phyloP scores from a whole-genome alignment of 2,888 invertebrate genomes.

The Cryptophagus acutangulus region DNA sequence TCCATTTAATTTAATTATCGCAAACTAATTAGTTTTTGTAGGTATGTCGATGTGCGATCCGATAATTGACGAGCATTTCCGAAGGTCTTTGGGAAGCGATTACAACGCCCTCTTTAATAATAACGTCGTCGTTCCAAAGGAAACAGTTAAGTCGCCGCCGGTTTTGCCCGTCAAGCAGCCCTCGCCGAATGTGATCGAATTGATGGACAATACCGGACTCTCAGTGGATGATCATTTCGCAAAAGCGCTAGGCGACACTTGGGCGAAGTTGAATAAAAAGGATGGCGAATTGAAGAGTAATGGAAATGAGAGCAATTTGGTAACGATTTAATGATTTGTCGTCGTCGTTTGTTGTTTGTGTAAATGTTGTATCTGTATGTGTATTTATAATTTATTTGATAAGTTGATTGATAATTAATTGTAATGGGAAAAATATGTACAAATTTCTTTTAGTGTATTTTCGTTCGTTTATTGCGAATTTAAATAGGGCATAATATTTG shows the following conservation, averaged over 20 bases:
- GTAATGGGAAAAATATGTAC: slow-evolving; percentile 17
- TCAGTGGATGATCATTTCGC: slow-evolving; percentile 90
- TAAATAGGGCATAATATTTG: not conserved
- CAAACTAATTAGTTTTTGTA: slow-evolving; percentile 34
- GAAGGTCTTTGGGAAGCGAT: slow-evolving; percentile 82
- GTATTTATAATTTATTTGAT: slow-evolving; percentile 11
- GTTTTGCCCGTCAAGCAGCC: slow-evolving; percentile 24
- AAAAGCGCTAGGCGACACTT: slow-evolving; percentile 81
- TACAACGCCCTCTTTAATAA: slow-evolving; percentile 67
- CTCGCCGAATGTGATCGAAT: slow-evolving; percentile 41
- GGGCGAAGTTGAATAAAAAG: slow-evolving; percentile 68
- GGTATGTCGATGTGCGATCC: slow-evolving; percentile 80
- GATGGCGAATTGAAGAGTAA: slow-evolving; percentile 50
- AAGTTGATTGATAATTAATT: slow-evolving; percentile 5
- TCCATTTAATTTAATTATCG: not conserved
- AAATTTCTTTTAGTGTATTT: slow-evolving; percentile 16
- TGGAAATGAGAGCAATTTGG: slow-evolving; percentile 38
- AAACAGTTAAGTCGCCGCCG: slow-evolving; percentile 26
- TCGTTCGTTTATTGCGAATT: not conserved
- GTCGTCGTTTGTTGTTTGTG: slow-evolving; percentile 1
- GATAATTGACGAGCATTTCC: slow-evolving; percentile 92
- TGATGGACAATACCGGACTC: slow-evolving; percentile 58
- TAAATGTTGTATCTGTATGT: slow-evolving; percentile 8
- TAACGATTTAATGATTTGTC: slow-evolving; percentile 34
- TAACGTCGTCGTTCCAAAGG: slow-evolving; percentile 43